Evolutionary conservation across 2,113 vertebrate species (phyloP).

Genomic region (Felis chaus): DNA sequence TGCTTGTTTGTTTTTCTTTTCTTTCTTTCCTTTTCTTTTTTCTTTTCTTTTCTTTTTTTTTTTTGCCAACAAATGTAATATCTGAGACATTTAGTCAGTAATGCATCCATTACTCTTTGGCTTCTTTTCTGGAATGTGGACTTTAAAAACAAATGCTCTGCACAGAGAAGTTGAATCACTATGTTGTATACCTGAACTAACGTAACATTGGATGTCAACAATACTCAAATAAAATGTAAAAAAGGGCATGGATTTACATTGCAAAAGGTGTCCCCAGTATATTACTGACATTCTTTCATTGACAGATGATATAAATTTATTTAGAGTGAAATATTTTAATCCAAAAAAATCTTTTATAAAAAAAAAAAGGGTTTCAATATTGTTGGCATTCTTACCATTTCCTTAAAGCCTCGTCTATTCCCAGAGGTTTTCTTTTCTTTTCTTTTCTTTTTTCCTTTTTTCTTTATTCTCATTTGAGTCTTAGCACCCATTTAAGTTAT

Average conservation of each 20-base stretch:
- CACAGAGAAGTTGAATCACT: neutral
- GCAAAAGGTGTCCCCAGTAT: slow-evolving; percentile 87
- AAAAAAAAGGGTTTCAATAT: slow-evolving; percentile 79
- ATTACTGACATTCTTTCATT: slow-evolving; percentile 88
- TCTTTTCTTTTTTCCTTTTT: neutral
- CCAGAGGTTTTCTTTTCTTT: slow-evolving; percentile 53
- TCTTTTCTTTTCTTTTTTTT: neutral
- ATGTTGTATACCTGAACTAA: neutral
- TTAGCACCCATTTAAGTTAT: slow-evolving; percentile 73
- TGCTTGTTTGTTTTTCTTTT: neutral
- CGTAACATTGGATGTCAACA: neutral
- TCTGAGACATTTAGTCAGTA: neutral
- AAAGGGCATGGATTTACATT: slow-evolving; percentile 87
- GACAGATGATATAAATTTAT: slow-evolving; percentile 83
- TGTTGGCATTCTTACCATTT: slow-evolving; percentile 71
- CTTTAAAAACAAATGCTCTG: neutral
- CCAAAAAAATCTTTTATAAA: slow-evolving; percentile 78
- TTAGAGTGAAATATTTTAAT: slow-evolving; percentile 83
- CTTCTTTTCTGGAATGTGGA: neutral
- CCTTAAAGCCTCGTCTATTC: slow-evolving; percentile 76
- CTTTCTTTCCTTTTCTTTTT: too few relatives aligned
- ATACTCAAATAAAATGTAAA: slow-evolving; percentile 77
- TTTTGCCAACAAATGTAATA: neutral
- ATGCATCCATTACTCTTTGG: neutral
- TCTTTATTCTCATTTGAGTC: slow-evolving; percentile 66